Evolutionary conservation across 1,140 invertebrate genomes (phyloP).

Genomic region (Tachypleus tridentatus): DNA sequence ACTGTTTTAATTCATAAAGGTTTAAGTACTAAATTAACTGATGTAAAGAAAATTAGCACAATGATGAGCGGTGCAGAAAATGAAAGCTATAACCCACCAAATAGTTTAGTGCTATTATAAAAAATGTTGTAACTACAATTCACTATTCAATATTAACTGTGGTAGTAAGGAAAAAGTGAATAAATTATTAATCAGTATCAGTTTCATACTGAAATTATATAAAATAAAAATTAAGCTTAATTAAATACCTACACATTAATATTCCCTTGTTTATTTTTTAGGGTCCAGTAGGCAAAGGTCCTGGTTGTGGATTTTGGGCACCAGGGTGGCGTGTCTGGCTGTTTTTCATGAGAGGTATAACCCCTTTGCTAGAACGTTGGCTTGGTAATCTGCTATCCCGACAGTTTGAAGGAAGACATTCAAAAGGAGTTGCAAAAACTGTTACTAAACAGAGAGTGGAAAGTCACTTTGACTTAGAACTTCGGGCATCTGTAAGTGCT

Average conservation of each 20-base stretch:
- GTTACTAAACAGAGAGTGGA: conserved; percentile 99
- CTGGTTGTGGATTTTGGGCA: conserved; percentile 98
- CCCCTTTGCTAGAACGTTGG: conserved; percentile 94
- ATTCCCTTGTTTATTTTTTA: too few species aligned
- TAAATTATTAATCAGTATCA: conserved; percentile 26
- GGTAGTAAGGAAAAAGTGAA: background rate
- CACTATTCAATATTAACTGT: too few species aligned
- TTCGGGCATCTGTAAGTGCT: conserved; percentile 71
- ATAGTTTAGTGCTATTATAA: too few species aligned
- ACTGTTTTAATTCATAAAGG: too few species aligned
- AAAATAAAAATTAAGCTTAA: too few species aligned
- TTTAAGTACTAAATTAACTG: too few species aligned
- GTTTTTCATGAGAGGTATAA: conserved; percentile 99
- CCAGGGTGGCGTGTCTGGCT: conserved; percentile 99
- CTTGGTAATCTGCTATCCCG: conserved; percentile 92
- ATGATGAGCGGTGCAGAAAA: too few species aligned
- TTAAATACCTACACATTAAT: too few species aligned
- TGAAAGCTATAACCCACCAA: too few species aligned
- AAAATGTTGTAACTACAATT: too few species aligned
- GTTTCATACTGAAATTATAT: too few species aligned
- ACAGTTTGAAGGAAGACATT: conserved; percentile 98
- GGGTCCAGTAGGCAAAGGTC: conserved; percentile 96
- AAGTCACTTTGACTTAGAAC: conserved; percentile 97
- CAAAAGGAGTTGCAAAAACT: conserved; percentile 97
- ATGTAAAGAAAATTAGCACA: too few species aligned